Conservation (phyloP, 2,113 vertebrate species). For the Uria aalge region DNA sequence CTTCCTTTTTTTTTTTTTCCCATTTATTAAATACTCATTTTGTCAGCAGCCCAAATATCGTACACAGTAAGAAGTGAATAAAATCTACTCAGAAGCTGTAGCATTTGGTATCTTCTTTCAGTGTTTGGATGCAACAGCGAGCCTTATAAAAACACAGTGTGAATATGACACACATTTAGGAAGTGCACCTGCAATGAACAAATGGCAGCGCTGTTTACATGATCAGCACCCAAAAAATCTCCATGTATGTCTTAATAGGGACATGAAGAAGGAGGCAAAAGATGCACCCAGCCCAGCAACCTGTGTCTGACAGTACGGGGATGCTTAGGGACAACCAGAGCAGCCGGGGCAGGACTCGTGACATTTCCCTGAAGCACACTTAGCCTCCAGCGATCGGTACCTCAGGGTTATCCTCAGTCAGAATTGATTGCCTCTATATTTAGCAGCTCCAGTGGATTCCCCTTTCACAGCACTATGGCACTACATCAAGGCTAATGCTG, state of each 20-base stretch:
- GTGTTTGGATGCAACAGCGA: background rate
- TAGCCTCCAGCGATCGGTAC: background rate
- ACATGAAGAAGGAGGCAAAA: background rate
- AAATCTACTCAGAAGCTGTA: background rate
- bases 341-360: background rate
- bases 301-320: background rate
- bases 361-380: background rate
- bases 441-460: background rate
- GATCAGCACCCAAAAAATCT: background rate
- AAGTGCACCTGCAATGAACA: background rate
- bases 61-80: background rate
- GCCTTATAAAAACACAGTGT: background rate
- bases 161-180: background rate
- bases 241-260: background rate
- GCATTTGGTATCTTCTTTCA: background rate
- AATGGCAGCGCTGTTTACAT: background rate
- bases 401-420: background rate
- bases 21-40: background rate
- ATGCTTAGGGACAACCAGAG: too few species aligned
- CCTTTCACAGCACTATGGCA: background rate
- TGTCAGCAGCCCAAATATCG: background rate
- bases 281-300: background rate
- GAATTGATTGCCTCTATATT: background rate
- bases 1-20: background rate
- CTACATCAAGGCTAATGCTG: background rate